Base-by-base conservation (phyloP, 2,113 vertebrate species). In the Hemicordylus capensis region DNA sequence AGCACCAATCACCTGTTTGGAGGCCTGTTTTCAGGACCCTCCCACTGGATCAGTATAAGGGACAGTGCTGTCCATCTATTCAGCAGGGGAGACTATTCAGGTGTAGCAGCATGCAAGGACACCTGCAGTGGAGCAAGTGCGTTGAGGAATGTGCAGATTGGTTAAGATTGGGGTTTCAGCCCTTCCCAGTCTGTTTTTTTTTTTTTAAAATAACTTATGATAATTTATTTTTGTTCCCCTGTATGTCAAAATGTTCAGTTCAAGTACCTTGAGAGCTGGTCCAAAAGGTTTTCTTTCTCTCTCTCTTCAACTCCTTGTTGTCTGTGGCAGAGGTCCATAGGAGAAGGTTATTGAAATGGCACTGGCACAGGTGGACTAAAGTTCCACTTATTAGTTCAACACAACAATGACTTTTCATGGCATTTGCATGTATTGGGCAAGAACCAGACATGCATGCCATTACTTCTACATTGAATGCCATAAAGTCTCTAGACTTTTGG, bases 281-380 rank as follows among this genome's bases (percentile, higher is more conserved):
- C 94, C 4, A 73, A 78, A 15, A 88, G 54, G 86, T 92, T 87
- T 26, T 94, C 66, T 12, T 89, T 94, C 90, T 93, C 94, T 87
- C 90, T 93, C 34, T 93, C 90, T 87, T 94, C 93, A 83, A 92
- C 88, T 88, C 51, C 91, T 86, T 93, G 93, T 78, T 95, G 94
- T 58, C 94, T 95, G 94, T 72, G 88, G 86, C 72, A 86, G 81
- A 94, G 90, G 85, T 85, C 76, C 87, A 89, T 72, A 91, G 48
- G 80, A 81, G 93, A 90, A 93, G 63, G 31, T 85, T 54, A 37
- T 89, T 89, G 84, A 61, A 89, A 76, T 58, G 34, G 48, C n/a
- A 72, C 2, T 48, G 86, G 22, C 39, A 85, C 79, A 91, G 0
- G 1, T 83, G 66, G 31, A 48, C 44, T 31, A 81, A 28, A 80